Conservation (phyloP, 2,113 vertebrate genomes). For the Sminthopsis crassicaudata region DNA sequence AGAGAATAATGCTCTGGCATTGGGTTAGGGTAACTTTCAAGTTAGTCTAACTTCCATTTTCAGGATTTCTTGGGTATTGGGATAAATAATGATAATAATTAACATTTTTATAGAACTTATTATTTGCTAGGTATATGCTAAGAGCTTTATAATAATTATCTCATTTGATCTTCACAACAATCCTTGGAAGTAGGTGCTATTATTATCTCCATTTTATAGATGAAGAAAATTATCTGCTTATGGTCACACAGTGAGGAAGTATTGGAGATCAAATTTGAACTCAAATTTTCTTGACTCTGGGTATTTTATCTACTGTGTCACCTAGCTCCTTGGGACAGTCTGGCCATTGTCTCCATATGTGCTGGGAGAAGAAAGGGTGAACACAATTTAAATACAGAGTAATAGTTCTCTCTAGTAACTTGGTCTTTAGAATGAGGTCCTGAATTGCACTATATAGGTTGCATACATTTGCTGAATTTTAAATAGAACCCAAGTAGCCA, state of each 20-base stretch:
- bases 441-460: slow-evolving; percentile 49
- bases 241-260: neutral
- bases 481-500: slow-evolving; percentile 22
- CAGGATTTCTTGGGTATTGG: slow-evolving; percentile 52
- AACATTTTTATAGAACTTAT: neutral
- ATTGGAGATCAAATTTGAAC: neutral
- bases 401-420: slow-evolving; percentile 62
- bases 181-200: neutral
- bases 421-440: slow-evolving; percentile 60
- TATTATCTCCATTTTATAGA: neutral
- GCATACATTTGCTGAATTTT: slow-evolving; percentile 53
- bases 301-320: neutral
- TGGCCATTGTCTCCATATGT: slow-evolving; percentile 48
- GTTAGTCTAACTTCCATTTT: slow-evolving; percentile 61
- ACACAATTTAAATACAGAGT: slow-evolving; percentile 58
- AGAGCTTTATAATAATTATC: neutral
- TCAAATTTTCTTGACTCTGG: neutral
- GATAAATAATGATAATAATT: neutral
- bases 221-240: neutral
- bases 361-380: slow-evolving; percentile 65
- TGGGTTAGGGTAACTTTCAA: slow-evolving; percentile 40
- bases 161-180: neutral
- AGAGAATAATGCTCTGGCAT: slow-evolving; percentile 59
- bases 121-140: neutral
- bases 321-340: slow-evolving; percentile 30